Conservation (phyloP, 2,113 vertebrate species). For the Regulus satrapa region DNA sequence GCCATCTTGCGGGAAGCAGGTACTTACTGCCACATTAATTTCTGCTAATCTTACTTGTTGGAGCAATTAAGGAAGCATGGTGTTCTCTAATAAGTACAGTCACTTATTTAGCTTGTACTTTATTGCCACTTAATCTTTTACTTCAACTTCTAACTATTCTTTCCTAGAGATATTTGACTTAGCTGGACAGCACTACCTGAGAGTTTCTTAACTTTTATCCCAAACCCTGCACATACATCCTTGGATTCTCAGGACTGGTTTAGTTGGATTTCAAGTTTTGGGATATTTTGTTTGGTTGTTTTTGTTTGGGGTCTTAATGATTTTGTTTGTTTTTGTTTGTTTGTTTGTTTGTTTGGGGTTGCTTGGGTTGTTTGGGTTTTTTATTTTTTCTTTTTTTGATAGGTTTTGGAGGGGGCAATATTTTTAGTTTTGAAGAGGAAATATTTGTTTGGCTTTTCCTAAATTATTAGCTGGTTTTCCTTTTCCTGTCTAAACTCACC, state of each 20-base stretch:
- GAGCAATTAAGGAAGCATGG: background rate
- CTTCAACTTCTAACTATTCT: background rate
- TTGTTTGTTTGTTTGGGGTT: background rate
- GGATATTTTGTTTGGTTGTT: background rate
- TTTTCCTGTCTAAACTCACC: background rate
- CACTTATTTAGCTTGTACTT: background rate
- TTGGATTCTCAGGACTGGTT: background rate
- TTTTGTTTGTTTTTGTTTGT: background rate
- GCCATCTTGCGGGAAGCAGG: background rate
- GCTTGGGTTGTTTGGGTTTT: no score
- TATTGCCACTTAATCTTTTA: background rate
- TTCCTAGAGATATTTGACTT: background rate
- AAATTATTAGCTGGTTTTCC: background rate
- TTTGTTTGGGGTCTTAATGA: background rate
- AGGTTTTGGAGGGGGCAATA: fast-evolving
- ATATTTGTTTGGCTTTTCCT: no score
- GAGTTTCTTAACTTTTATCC: background rate
- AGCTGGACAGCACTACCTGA: background rate
- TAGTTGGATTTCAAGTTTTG: background rate
- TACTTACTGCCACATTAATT: background rate
- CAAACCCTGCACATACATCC: background rate
- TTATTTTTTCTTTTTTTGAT: background rate
- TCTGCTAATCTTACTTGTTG: background rate
- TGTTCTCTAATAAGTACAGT: background rate
- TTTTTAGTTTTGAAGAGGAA: background rate